These are phyloP conservation scores for Nematolebias whitei DNA, from an alignment of 2,113 vertebrate species.

Conservation along the genomic window DNA sequence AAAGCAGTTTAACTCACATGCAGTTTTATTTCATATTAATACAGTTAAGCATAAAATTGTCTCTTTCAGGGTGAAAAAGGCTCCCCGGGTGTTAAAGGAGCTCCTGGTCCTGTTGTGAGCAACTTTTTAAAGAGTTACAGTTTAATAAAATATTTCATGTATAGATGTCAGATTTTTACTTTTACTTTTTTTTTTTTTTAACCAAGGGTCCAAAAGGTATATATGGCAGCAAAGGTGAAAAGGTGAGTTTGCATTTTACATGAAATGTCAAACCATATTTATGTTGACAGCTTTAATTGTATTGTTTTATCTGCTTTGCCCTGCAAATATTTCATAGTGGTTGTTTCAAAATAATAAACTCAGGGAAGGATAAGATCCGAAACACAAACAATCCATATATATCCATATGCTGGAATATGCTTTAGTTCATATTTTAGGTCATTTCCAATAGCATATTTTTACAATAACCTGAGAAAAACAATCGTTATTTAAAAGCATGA, in stretches of 20 bases:
- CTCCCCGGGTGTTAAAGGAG: slow-evolving; percentile 75
- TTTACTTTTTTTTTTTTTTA: neutral
- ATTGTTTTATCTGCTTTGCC: neutral
- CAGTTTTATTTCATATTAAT: neutral
- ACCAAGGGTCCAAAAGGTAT: slow-evolving; percentile 83
- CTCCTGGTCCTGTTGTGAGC: slow-evolving; percentile 79
- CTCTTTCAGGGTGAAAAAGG: slow-evolving; percentile 83
- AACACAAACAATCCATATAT: too few species aligned
- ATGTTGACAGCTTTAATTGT: neutral
- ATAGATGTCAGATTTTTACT: neutral
- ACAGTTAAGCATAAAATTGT: neutral
- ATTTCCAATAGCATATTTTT: too few species aligned
- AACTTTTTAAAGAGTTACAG: neutral
- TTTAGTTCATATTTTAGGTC: too few species aligned
- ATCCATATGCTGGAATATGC: too few species aligned
- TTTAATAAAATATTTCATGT: neutral
- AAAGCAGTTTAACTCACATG: too few species aligned
- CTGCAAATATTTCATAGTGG: neutral
- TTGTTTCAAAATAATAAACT: too few species aligned
- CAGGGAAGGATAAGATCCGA: too few species aligned
- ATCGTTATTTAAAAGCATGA: too few species aligned
- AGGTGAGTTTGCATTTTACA: slow-evolving; percentile 67
- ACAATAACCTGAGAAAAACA: too few species aligned
- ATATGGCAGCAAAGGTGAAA: slow-evolving; percentile 82
- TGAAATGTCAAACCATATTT: neutral